Base-by-base conservation (phyloP, 2,113 vertebrate genomes). In the Lonchura striata region DNA sequence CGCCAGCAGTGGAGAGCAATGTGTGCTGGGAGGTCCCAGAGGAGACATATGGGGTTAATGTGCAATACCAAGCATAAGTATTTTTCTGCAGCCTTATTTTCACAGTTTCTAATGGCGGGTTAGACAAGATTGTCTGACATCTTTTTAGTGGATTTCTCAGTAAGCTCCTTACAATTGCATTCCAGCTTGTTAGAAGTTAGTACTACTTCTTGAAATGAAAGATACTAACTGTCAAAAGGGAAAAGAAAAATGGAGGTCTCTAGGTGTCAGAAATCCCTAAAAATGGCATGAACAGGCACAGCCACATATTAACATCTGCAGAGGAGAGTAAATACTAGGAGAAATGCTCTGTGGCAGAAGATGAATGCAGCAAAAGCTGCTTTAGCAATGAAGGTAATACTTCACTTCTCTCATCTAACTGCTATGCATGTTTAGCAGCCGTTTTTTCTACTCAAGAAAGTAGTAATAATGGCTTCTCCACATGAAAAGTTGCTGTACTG, bases 1-100 rank as follows among this genome's bases (percentile, higher is more conserved):
- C 53, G 31, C 95, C 96, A 92, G 86, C 81, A 81, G 76, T 33
- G 88, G 91, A 89, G 57, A 94, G 88, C 56, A 41, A 7, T 90
- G 75, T 91, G 81, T 95, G 63, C 92, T 91, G 88, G 83, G 33
- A 94, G 79, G 50, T 92, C 95, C 68, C 95, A 41, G 31, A 83
- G 92, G 92, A 93, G 82, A 71, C 44, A 4, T 49, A 30, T 37
- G 65, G 78, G 89, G 78, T 93, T 96, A 92, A 91, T 92, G 72
- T 76, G 63, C 66, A 92, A 24, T 88, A 90, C 47, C 49, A 72
- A 81, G 35, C 71, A 72, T 41, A 90, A 88, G 68, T 84, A 42
- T 91, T 97, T 72, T 94, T 96, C 91, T 8, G 3, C 69, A 52
- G 25, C 80, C 82, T 64, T 77, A 15, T 90, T 95, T 95, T 88